Conservation (phyloP, 2,888 invertebrate species). For the Melieria omissa region DNA sequence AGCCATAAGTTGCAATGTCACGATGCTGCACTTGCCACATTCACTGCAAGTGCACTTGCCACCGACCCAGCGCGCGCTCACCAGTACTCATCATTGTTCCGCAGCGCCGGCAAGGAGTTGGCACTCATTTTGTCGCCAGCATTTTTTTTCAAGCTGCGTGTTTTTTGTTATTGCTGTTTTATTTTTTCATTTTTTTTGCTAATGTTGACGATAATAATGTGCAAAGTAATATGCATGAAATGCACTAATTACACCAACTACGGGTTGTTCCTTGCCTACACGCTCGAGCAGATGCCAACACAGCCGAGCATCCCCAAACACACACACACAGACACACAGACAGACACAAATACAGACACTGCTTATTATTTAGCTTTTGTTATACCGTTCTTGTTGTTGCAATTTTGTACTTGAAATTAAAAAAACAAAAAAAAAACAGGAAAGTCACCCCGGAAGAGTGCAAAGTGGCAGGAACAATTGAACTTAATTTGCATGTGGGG, state of each 20-base stretch:
- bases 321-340: no score
- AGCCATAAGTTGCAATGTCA: conserved; percentile 37
- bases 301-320: no score
- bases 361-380: neutral
- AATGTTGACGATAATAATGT: conserved; percentile 13
- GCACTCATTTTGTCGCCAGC: no score
- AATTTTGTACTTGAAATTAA: conserved; percentile 27
- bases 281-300: no score
- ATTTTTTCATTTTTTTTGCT: neutral
- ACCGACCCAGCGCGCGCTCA: neutral
- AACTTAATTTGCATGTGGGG: conserved; percentile 43
- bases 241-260: conserved; percentile 34
- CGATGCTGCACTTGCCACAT: conserved; percentile 26
- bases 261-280: neutral
- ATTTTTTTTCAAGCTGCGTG: neutral
- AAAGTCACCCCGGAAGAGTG: conserved; percentile 40
- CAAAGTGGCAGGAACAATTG: conserved; percentile 45
- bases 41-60: neutral
- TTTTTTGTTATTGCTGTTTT: neutral
- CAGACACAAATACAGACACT: no score
- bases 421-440: conserved; percentile 14
- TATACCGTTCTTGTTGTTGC: neutral
- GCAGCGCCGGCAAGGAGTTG: neutral
- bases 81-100: neutral
- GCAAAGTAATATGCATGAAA: conserved; percentile 15